phyloP scores from a whole-genome alignment of 2,113 vertebrate species.

The Percopsis transmontana region DNA sequence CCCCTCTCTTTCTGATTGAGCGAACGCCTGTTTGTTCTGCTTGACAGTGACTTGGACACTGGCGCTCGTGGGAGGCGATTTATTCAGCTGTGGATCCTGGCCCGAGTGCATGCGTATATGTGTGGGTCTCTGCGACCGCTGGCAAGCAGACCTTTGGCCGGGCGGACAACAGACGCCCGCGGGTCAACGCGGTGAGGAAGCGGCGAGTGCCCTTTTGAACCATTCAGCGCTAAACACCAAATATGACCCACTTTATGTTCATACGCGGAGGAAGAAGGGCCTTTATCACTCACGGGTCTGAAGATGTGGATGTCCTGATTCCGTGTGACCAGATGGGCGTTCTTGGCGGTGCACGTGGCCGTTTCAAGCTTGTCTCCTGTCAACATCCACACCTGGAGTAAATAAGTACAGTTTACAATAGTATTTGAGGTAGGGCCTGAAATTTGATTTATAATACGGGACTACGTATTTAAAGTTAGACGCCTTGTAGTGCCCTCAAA shows the following conservation, averaged over 20 bases:
- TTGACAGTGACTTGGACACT: constrained; percentile 61
- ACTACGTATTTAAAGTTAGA: too few relatives aligned
- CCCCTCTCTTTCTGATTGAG: constrained; percentile 34
- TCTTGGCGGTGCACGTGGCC: constrained; percentile 96
- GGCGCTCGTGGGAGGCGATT: constrained; percentile 61
- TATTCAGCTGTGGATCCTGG: constrained; percentile 57
- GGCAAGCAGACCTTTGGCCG: constrained; percentile 27
- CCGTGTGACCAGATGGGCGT: constrained; percentile 94
- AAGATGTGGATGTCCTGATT: constrained; percentile 96
- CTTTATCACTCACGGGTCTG: constrained; percentile 81
- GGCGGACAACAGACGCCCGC: constrained; percentile 34
- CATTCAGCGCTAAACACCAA: constrained; percentile 28
- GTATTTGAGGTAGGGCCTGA: neutral
- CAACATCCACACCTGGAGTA: constrained; percentile 95
- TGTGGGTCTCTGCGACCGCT: constrained; percentile 29
- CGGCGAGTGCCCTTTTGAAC: constrained; percentile 35
- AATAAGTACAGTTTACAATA: neutral
- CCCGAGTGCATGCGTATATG: constrained; percentile 10
- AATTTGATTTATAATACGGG: too few relatives aligned
- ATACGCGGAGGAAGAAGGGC: neutral
- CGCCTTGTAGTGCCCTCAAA: too few relatives aligned
- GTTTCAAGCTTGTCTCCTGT: constrained; percentile 97
- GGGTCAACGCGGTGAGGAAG: constrained; percentile 32
- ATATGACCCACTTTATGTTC: neutral
- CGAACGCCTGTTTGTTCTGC: constrained; percentile 59